Evolutionary conservation across 2,797 vertebrate species (phyloP), one percentile per base, ranked within the genome.

Genomic region (Anisognathus igniventris): DNA sequence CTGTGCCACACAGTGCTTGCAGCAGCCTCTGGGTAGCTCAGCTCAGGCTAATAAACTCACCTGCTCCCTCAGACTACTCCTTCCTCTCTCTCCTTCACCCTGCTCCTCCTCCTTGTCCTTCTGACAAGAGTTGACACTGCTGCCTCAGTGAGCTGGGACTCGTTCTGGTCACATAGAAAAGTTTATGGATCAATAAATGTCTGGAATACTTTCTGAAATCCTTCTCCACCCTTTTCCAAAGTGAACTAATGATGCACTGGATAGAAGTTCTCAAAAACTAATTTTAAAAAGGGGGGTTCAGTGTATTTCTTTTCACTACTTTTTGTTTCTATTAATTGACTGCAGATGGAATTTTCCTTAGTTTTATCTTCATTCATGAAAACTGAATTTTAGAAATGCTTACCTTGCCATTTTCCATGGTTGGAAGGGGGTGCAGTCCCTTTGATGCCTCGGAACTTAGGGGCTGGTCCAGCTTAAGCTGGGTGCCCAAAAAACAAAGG

Each of bases 391-490:
- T 37, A 57, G 45, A 57, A 74, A 14, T 13, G 10, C 18, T 42
- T 65, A 62, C 37, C 4, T 12, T 21, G 7, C 23, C 2, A 3
- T 60, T 79, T 80, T 11, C 14, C 11, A 9, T 10, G 27, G 7
- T 7, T 73, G 18, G 47, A 62, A 42, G 8, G 1, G 3, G 4
- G 9, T 53, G 23, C 2, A 62, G 7, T 21, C 2, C 42, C 17
- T 45, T 56, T 67, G 2, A 6, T 33, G 9, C 39, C 64, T 83
- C 0, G 0, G 56, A 86, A 30, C 20, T 25, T 0, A 33, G 0
- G 2, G 33, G 3, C 33, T 67, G 13, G 33, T 73, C 25, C 37
- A 44, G 12, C 16, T 83, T 37, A 19, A 74, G 9, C 18, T 1
- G 1, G 3, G 3, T 12, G 67, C 39, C 35, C 73, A 13, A 61